phyloP scores from a whole-genome alignment of 2,113 vertebrate genomes.

The Oreochromis tanganicae region DNA sequence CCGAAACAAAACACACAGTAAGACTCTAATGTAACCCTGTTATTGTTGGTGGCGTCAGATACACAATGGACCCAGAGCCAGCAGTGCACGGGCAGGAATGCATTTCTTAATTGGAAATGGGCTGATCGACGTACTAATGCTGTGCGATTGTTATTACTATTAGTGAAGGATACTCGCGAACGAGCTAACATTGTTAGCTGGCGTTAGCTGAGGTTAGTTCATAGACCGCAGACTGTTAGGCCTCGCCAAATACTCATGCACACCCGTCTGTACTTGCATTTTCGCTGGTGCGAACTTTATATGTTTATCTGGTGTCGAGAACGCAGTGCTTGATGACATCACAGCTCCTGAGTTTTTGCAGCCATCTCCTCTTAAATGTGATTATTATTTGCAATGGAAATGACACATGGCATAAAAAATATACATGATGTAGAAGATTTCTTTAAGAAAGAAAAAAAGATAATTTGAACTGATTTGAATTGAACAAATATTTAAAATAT shows the following conservation, averaged over 20 bases:
- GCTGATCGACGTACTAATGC: accelerated
- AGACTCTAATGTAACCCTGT: neutral
- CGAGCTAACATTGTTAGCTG: accelerated
- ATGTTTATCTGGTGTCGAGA: accelerated
- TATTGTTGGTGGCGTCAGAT: neutral
- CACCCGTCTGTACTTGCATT: accelerated
- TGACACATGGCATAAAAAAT: neutral
- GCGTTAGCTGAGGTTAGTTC: neutral
- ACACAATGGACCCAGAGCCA: neutral
- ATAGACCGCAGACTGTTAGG: neutral
- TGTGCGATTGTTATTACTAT: neutral
- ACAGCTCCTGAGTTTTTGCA: neutral
- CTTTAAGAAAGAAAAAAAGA: accelerated
- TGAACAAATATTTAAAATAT: accelerated
- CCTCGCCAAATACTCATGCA: accelerated
- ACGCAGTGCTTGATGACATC: accelerated
- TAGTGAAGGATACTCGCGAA: accelerated
- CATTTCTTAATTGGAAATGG: neutral
- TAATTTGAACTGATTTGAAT: neutral
- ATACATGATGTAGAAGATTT: neutral
- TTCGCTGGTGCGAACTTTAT: neutral
- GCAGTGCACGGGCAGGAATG: neutral
- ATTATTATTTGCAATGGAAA: neutral
- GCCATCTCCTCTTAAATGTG: neutral
- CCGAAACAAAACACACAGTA: neutral